Evolutionary conservation across 2,888 invertebrate species (phyloP), one percentile per base, ranked within the genome.

Genomic region (Linnaemya vulpina): DNA sequence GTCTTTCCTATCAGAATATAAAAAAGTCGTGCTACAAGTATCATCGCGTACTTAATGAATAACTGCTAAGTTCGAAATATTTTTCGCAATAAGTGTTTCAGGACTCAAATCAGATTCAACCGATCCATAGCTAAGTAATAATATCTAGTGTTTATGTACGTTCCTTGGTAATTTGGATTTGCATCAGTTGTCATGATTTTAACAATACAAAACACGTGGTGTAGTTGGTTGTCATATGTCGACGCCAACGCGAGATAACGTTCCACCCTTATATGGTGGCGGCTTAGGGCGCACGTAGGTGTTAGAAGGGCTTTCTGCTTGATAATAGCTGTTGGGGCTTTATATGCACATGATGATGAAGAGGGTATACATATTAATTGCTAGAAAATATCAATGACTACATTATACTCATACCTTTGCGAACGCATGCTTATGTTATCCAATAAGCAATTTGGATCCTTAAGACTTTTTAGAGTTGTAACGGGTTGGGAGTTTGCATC

Each of bases 391-490:
- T 13, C 5, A 3, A 20, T n/a, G 17, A 49, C 5, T 49, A 20
- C 22, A 58, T 22, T 30, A 40, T 49, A 17, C 30, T 17, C 11
- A n/a, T 58, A 92, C 92, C 92, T 93, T 60, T 91, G 92, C 0
- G 93, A 93, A 22, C 89, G 90, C 71, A 92, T 83, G 87, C 93
- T 93, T 5, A 88, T 88, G 67, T 93, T 92, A 82, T 93, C 93
- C 76, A 92, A 80, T 2, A 92, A 88, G 49, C 90, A 86, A 89
- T 93, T 91, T 74, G 94, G 89, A 87, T 93, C 93, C 60, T 95
- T 94, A 11, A 95, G 91, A 74, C 94, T 94, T 85, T 94, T 93
- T 15, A 95, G 90, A 9, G 94, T 94, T 67, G 94, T 94, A 25
- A 94, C 93, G 9, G 94, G 94, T 81, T 94, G 93, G 11, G 93